Evolutionary conservation across 2,113 vertebrate species (phyloP), one percentile per base, ranked within the genome.

Genomic region (Dendropsophus ebraccatus): DNA sequence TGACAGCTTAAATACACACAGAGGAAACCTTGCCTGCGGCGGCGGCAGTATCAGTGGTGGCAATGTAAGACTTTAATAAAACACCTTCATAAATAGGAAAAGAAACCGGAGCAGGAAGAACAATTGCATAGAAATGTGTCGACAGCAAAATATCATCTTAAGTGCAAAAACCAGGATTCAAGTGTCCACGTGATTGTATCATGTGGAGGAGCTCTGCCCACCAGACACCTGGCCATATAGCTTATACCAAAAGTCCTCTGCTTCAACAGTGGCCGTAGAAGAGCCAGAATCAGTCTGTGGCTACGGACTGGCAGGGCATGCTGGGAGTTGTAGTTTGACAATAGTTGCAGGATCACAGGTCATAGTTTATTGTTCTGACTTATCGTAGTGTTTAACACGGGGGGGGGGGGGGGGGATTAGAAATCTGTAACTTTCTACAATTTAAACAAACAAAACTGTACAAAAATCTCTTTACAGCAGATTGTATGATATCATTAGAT

Each of bases 51-150:
- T 91, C 30, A 92, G 90, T 91, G 94, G 88, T 91, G 91, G 93
- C 91, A 92, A 92, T 93, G 93, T 97, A 97, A 97, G 97, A 98
- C 93, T 67, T 65, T 16, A 67, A 89, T 94, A 95, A 93, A 81
- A 95, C 91, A 85, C 90, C 91, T 94, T 94, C 92, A 96, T 97
- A 98, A 99, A 99, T 98, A 98, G 82, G 93, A 96, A 96, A 96
- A 96, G 95, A 97, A 94, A 70, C 67, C 67, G 67, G 30, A 69
- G 30, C 28, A 32, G 62, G 7, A 69, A 35, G 9, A 70, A 70
- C 19, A 5, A 70, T 96, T 98, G 96, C 97, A 98, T 99, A 99
- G 97, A 97, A 96, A 95, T 96, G 94, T 96, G 95, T 94, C 95
- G 94, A 95, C 88, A 93, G 91, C 93, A 92, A 92, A 93, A 93